Evolutionary conservation across 2,113 vertebrate species (phyloP).

Genomic region (Vulpes lagopus): DNA sequence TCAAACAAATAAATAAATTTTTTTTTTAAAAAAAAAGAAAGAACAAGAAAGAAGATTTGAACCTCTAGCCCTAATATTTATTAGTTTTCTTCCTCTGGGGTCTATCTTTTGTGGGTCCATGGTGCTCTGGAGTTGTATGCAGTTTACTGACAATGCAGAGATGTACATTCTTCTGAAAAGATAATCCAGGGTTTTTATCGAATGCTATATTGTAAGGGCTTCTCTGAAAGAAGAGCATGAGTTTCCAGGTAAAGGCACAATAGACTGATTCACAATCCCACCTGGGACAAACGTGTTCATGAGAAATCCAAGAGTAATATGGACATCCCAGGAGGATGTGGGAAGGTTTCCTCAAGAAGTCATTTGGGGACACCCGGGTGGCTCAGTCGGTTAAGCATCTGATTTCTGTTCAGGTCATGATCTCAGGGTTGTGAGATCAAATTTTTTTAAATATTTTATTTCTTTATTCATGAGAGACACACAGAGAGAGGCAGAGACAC

Average conservation of each 20-base stretch:
- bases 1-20: too few species aligned
- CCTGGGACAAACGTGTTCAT: background rate
- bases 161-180: background rate
- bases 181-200: background rate
- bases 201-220: background rate
- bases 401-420: background rate
- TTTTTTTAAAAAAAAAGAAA: background rate
- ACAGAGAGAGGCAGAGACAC: too few species aligned
- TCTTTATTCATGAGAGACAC: too few species aligned
- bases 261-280: background rate
- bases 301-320: background rate
- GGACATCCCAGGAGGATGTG: background rate
- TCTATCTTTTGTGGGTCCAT: background rate
- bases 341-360: background rate
- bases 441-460: too few species aligned
- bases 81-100: background rate
- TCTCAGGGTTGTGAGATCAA: background rate
- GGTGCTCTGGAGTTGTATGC: accelerated
- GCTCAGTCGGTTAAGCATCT: background rate
- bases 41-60: background rate
- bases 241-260: background rate
- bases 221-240: background rate
- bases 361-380: background rate
- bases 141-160: accelerated
- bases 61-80: background rate